A percentile compares a stretch with the other conserved stretches of the same genome.
Evolutionary conservation across 2,113 vertebrate genomes (phyloP).

Genomic region (Equus przewalskii): DNA sequence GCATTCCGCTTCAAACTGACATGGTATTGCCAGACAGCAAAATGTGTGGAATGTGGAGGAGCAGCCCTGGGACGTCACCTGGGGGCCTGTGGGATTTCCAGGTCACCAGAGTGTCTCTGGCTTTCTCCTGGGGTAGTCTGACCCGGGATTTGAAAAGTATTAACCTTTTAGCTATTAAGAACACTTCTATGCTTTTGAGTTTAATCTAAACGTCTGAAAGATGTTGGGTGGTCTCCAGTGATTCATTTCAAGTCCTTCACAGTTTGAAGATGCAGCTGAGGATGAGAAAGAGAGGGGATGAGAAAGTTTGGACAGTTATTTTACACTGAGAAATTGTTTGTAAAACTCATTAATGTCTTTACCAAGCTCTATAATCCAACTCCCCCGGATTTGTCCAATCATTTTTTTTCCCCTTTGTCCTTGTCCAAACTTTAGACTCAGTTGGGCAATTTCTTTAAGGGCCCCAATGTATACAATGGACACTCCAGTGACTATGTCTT

Average conservation of each 20-base stretch:
- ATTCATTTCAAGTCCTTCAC: conserved; percentile 37
- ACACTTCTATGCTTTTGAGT: conserved; percentile 40
- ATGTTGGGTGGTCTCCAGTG: conserved; percentile 50
- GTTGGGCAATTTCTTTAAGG: neutral
- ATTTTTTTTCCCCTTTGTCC: neutral
- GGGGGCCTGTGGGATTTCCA: conserved; percentile 37
- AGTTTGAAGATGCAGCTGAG: neutral
- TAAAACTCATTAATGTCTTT: neutral
- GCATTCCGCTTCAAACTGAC: neutral
- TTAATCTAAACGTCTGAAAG: conserved; percentile 68
- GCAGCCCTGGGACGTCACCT: neutral
- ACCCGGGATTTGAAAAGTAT: conserved; percentile 66
- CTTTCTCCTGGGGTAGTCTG: conserved; percentile 44
- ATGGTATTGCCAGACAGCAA: neutral
- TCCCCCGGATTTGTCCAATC: neutral
- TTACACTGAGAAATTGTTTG: neutral
- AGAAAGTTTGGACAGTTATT: neutral
- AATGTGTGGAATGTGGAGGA: conserved; percentile 16
- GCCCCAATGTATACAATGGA: no score
- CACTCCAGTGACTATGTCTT: neutral
- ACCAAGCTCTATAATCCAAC: neutral
- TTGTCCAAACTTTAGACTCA: neutral
- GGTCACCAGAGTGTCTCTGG: conserved; percentile 44
- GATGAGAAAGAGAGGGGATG: neutral
- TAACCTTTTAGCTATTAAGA: conserved; percentile 72